phyloP scores from a whole-genome alignment of 1,140 invertebrate genomes.

The Centruroides vittatus region DNA sequence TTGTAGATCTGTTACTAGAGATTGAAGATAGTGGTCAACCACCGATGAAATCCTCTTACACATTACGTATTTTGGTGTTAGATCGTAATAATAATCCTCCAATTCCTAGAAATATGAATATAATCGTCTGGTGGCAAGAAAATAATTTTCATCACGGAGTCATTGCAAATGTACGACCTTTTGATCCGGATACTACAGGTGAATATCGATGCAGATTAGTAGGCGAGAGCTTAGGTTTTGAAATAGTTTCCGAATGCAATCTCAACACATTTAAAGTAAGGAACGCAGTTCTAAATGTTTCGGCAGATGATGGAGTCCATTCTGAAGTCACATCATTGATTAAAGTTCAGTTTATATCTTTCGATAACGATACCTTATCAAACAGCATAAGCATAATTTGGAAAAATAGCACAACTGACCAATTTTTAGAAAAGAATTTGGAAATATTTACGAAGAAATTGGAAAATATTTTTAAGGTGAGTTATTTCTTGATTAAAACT shows the following conservation, averaged over 20 bases:
- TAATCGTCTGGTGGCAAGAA: constrained; percentile 61
- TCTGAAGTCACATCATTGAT: constrained; percentile 66
- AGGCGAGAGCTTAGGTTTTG: constrained; percentile 39
- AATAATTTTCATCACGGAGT: constrained; percentile 45
- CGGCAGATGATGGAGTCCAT: constrained; percentile 76
- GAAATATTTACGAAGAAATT: no score
- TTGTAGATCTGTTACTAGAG: constrained; percentile 57
- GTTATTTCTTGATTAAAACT: no score
- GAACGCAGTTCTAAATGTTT: constrained; percentile 48
- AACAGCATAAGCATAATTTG: constrained; percentile 59
- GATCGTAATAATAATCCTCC: constrained; percentile 89
- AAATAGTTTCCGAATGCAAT: constrained; percentile 58
- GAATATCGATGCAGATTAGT: constrained; percentile 71
- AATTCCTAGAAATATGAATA: constrained; percentile 59
- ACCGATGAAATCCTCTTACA: constrained; percentile 57
- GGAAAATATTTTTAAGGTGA: no score
- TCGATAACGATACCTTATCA: constrained; percentile 62
- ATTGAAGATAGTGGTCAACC: constrained; percentile 77
- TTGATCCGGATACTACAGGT: constrained; percentile 71
- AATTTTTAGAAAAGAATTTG: no score
- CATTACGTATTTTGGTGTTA: constrained; percentile 56
- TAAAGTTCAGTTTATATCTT: constrained; percentile 58
- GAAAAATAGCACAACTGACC: no score
- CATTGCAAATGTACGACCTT: constrained; percentile 77
- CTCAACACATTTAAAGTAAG: constrained; percentile 37